Percentiles rank a stretch among this genome's conserved stretches.
Conservation (phyloP, 2,797 vertebrate genomes). For the Nyctibius grandis region DNA sequence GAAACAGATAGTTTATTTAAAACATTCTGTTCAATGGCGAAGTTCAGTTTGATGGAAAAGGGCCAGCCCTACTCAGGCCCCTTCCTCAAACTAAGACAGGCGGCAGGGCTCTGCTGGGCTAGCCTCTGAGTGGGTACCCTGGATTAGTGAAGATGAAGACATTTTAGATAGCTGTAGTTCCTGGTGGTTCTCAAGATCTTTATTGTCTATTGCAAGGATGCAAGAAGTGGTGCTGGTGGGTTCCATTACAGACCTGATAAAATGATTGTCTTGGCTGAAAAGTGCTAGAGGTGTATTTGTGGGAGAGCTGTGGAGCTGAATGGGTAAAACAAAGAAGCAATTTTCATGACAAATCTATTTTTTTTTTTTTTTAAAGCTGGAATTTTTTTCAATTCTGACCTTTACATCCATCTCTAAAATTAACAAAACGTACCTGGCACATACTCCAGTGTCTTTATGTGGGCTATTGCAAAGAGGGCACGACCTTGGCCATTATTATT, state of each 20-base stretch:
- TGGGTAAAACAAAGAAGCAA: rapidly evolving
- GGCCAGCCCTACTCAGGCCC: background rate
- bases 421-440: background rate
- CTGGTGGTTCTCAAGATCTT: background rate
- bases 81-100: background rate
- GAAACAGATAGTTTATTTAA: background rate
- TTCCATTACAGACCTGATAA: background rate
- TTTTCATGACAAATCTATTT: background rate
- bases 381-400: background rate
- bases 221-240: background rate
- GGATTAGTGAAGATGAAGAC: background rate
- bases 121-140: background rate
- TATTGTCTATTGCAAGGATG: background rate
- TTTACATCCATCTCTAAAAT: background rate
- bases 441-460: rapidly evolving
- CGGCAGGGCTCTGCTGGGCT: background rate
- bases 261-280: background rate
- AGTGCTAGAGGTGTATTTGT: background rate
- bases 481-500: background rate
- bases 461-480: background rate
- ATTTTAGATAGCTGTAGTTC: background rate
- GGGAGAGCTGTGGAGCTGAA: background rate
- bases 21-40: background rate
- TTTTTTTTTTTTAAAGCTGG: background rate
- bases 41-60: background rate